A percentile compares a stretch with the other conserved stretches of the same genome.
Evolutionary conservation across 1,140 invertebrate species (phyloP).

Genomic region (Caenorhabditis inopinata): DNA sequence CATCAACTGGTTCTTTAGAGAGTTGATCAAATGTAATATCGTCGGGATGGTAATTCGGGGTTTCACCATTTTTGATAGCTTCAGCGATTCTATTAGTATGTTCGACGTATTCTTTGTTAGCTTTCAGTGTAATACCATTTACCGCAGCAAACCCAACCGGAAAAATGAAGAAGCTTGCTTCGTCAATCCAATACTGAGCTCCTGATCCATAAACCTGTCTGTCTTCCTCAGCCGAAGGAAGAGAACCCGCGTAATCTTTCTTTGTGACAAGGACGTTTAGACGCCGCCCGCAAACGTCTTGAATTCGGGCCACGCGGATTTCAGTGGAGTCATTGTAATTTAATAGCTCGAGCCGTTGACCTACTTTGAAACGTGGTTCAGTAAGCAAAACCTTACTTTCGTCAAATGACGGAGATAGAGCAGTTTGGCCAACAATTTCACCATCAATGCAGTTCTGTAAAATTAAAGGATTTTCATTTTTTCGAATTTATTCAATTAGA

Average conservation of each 20-base stretch:
- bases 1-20: neutral
- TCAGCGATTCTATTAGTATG: conserved; percentile 42
- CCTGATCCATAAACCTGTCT: neutral
- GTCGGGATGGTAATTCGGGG: neutral
- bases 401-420: neutral
- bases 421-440: conserved; percentile 25
- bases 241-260: neutral
- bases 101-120: conserved; percentile 42
- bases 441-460: neutral
- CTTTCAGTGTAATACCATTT: conserved; percentile 42
- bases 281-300: conserved; percentile 43
- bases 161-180: conserved; percentile 48
- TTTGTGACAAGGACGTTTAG: conserved; percentile 42
- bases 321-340: conserved; percentile 41
- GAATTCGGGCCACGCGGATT: conserved; percentile 50
- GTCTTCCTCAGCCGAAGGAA: conserved; percentile 31
- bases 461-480: no score
- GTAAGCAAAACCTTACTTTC: neutral
- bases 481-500: no score
- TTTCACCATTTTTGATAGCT: neutral
- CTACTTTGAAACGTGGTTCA: conserved; percentile 30
- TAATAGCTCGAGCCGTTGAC: conserved; percentile 54
- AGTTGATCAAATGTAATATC: conserved; percentile 15
- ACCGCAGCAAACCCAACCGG: conserved; percentile 51
- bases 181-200: conserved; percentile 46